Conservation (phyloP, 2,888 invertebrate species). For the Sepioteuthis lessoniana region DNA sequence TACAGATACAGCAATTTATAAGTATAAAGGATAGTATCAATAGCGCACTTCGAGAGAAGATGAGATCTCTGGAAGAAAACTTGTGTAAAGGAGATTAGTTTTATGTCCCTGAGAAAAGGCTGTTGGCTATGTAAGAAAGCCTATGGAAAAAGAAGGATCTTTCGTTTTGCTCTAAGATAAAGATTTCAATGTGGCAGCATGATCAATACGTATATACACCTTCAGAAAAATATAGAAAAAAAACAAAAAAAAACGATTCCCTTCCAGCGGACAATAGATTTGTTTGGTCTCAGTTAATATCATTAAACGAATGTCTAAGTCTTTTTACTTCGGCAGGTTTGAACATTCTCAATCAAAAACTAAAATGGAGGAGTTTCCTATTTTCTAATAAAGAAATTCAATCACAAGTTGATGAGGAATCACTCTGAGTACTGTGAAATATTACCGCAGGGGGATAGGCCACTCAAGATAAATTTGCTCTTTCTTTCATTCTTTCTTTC, state of each 20-base stretch:
- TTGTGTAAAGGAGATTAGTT: too few relatives aligned
- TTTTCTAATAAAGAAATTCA: background rate
- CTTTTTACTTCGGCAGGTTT: background rate
- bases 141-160: too few relatives aligned
- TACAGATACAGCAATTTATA: too few relatives aligned
- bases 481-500: background rate
- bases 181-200: background rate
- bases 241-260: too few relatives aligned
- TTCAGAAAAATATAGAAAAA: background rate
- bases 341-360: background rate
- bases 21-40: too few relatives aligned
- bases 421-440: background rate
- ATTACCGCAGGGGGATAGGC: background rate
- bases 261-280: background rate
- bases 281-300: background rate
- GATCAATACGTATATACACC: background rate
- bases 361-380: background rate
- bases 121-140: too few relatives aligned
- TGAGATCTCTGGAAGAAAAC: too few relatives aligned
- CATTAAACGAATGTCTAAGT: background rate
- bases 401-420: background rate
- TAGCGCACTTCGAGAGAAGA: too few relatives aligned
- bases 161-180: background rate
- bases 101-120: too few relatives aligned
- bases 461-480: background rate